Percentiles rank a stretch among this genome's conserved stretches.
Evolutionary conservation across 2,113 vertebrate species (phyloP).

Genomic region (Arothron firmamentum): DNA sequence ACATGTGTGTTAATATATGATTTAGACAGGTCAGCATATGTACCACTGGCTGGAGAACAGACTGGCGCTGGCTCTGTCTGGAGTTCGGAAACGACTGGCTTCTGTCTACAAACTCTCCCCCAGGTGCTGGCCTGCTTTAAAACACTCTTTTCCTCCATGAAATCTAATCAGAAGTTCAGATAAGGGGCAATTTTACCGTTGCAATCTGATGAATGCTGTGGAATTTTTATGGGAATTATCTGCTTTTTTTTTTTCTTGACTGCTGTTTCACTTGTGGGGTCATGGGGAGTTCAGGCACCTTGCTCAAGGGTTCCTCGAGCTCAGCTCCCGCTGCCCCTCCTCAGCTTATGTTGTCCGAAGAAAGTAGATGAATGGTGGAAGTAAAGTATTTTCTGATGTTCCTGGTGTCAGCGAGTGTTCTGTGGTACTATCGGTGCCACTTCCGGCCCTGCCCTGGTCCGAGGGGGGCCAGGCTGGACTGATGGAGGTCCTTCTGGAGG

Average conservation of each 20-base stretch:
- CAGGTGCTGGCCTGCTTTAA: slow-evolving; percentile 42
- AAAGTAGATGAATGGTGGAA: neutral
- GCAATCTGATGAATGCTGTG: too few species aligned
- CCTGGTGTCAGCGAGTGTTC: slow-evolving; percentile 69
- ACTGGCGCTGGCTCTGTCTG: slow-evolving; percentile 60
- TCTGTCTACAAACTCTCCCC: slow-evolving; percentile 67
- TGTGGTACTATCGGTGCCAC: slow-evolving; percentile 61
- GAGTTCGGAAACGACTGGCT: slow-evolving; percentile 64
- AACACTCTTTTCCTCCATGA: neutral
- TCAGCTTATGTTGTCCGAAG: too few species aligned
- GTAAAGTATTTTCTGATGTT: neutral
- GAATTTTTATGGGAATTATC: too few species aligned
- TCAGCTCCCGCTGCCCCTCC: too few species aligned
- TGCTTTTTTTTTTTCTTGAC: too few species aligned
- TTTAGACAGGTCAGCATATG: slow-evolving; percentile 69
- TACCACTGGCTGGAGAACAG: slow-evolving; percentile 69
- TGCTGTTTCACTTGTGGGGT: too few species aligned
- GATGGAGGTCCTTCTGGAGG: slow-evolving; percentile 76
- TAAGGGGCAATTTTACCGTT: neutral
- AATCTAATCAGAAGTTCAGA: neutral
- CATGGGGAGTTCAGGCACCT: too few species aligned
- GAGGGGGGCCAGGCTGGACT: slow-evolving; percentile 60
- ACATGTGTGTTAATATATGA: slow-evolving; percentile 12
- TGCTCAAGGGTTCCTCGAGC: too few species aligned
- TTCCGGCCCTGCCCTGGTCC: slow-evolving; percentile 53